A percentile compares a stretch with the other conserved stretches of the same genome.
These are phyloP conservation scores for Raja brachyura DNA, from an alignment of 2,113 vertebrate species.

Conservation along the genomic window DNA sequence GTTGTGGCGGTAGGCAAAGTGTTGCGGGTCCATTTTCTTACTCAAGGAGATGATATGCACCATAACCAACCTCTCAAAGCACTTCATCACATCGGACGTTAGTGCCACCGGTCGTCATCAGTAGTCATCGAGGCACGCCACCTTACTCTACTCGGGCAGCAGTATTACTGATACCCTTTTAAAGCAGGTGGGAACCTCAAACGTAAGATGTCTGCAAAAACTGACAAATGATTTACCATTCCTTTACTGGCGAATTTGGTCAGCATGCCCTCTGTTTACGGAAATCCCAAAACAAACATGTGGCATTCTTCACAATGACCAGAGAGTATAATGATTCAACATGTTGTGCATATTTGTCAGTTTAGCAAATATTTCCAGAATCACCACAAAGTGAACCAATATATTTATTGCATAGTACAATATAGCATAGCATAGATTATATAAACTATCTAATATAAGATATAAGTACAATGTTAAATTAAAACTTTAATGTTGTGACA, in stretches of 20 bases:
- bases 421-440: not conserved
- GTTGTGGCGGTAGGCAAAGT: too few relatives aligned
- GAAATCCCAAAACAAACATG: not conserved
- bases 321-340: not conserved
- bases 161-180: too few relatives aligned
- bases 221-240: not conserved
- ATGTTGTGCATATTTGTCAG: not conserved
- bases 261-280: not conserved
- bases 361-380: not conserved
- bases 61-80: too few relatives aligned
- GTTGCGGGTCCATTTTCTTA: too few relatives aligned
- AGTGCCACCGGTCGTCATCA: too few relatives aligned
- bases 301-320: not conserved
- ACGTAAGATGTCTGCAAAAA: too few relatives aligned
- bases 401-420: not conserved
- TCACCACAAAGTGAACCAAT: not conserved
- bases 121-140: too few relatives aligned
- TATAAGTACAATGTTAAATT: not conserved
- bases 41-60: too few relatives aligned
- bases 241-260: not conserved
- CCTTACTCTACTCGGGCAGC: too few relatives aligned
- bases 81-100: too few relatives aligned
- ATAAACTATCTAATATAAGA: not conserved
- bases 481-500: not conserved
- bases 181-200: too few relatives aligned